These are phyloP conservation scores for Empis stercorea DNA, from an alignment of 2,888 invertebrate genomes.

Conservation along the genomic window DNA sequence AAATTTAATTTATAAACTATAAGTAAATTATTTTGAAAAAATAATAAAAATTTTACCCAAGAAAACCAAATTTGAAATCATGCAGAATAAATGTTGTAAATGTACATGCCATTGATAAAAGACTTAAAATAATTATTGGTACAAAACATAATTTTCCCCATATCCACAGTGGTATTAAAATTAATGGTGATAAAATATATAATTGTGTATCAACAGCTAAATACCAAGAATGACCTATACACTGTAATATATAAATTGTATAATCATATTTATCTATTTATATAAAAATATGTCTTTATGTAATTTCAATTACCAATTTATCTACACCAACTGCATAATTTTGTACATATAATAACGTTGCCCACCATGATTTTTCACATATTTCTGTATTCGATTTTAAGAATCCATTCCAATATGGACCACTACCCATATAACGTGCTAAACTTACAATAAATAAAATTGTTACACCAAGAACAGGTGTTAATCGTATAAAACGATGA, in stretches of 20 bases:
- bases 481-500: conserved; percentile 29
- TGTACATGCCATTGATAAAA: conserved; percentile 28
- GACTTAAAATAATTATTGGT: conserved; percentile 24
- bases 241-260: conserved; percentile 21
- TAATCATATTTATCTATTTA: too few species aligned
- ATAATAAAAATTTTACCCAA: conserved; percentile 21
- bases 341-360: conserved; percentile 26
- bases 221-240: conserved; percentile 45
- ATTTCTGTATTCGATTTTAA: background rate
- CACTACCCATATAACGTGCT: conserved; percentile 31
- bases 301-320: too few species aligned
- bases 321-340: too few species aligned
- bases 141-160: conserved; percentile 31
- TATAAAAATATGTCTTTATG: too few species aligned
- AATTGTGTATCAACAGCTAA: conserved; percentile 46
- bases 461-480: conserved; percentile 36
- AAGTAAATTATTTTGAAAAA: background rate
- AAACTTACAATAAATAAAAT: conserved; percentile 34
- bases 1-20: background rate
- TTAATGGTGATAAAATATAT: conserved; percentile 42
- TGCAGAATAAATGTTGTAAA: conserved; percentile 28
- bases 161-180: conserved; percentile 39
- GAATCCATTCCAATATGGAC: conserved; percentile 31
- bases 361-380: conserved; percentile 30
- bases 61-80: conserved; percentile 28